These are phyloP conservation scores for Pungitius pungitius DNA, from an alignment of 2,113 vertebrate species.

Conservation along the genomic window DNA sequence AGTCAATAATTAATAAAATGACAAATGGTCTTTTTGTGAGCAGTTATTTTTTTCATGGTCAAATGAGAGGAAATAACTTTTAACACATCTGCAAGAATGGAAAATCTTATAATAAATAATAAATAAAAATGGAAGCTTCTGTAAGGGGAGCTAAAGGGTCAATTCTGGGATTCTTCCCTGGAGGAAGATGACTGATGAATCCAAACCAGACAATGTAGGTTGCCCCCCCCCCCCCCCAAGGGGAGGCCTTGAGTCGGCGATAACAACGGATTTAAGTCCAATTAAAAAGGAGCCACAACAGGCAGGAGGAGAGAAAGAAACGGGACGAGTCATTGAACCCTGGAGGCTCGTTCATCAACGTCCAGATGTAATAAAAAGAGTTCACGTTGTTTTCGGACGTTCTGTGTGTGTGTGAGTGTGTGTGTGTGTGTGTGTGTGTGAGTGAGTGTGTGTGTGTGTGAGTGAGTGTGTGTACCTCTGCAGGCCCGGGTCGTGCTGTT, in stretches of 20 bases:
- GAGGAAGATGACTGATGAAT: not conserved
- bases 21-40: no score
- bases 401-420: constrained; percentile 2
- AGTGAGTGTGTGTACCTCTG: constrained; percentile 81
- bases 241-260: not conserved
- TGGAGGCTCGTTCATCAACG: constrained; percentile 41
- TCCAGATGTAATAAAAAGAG: constrained; percentile 22
- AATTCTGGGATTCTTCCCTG: not conserved
- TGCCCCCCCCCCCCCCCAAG: not conserved
- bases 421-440: not conserved
- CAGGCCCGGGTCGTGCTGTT: constrained; percentile 85
- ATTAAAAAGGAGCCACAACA: constrained; percentile 27
- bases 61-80: not conserved
- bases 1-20: no score
- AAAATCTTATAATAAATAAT: not conserved
- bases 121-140: not conserved
- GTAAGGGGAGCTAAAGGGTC: not conserved
- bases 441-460: not conserved
- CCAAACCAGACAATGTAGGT: not conserved
- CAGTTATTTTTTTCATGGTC: not conserved
- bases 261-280: not conserved
- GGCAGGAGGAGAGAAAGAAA: not conserved
- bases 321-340: not conserved
- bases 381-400: constrained; percentile 19
- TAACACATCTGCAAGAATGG: not conserved